Conservation (phyloP, 2,888 invertebrate genomes). For the Ceriagrion tenellum region DNA sequence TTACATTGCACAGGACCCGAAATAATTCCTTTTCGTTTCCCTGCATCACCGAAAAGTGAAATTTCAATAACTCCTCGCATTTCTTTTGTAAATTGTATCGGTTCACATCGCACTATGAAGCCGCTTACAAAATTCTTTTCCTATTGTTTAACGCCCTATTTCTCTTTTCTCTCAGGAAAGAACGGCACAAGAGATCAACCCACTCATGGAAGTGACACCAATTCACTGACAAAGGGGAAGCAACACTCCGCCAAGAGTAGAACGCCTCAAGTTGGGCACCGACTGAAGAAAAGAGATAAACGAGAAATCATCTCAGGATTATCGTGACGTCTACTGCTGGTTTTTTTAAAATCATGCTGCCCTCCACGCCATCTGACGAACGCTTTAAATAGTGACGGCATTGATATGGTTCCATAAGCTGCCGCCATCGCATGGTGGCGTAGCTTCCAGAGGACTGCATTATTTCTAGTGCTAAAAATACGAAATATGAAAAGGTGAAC, state of each 20-base stretch:
- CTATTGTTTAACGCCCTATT: too few relatives aligned
- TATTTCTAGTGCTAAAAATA: background rate
- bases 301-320: background rate
- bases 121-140: too few relatives aligned
- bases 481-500: background rate
- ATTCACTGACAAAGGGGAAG: background rate
- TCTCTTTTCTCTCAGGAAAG: conserved; percentile 27
- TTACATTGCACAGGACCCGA: too few relatives aligned
- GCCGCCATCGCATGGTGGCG: background rate
- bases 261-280: background rate
- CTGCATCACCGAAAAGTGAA: too few relatives aligned
- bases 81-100: too few relatives aligned
- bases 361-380: conserved; percentile 38
- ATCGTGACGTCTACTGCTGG: background rate
- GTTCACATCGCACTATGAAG: too few relatives aligned
- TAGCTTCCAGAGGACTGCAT: background rate
- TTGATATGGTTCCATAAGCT: background rate
- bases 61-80: too few relatives aligned
- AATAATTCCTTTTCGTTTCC: too few relatives aligned
- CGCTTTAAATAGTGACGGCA: background rate
- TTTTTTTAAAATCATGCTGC: background rate
- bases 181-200: conserved; percentile 50
- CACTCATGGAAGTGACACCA: conserved; percentile 47
- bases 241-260: background rate
- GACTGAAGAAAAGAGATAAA: background rate